A percentile compares a stretch with the other conserved stretches of the same genome.
Evolutionary conservation across 1,140 invertebrate species (phyloP).

Genomic region (Euura lappo): DNA sequence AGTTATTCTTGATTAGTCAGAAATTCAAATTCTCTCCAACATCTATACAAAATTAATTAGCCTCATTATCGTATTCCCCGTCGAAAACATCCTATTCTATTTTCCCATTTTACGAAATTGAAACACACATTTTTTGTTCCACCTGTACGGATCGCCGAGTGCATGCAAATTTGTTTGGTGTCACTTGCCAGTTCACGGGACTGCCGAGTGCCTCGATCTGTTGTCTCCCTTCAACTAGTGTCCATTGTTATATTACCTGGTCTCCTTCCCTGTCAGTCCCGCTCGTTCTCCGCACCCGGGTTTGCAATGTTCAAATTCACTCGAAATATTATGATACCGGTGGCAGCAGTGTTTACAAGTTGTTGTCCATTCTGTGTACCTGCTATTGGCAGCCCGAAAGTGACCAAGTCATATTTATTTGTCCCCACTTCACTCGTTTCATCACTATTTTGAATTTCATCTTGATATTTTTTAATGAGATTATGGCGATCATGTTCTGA

Average conservation of each 20-base stretch:
- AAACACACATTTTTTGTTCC: slow-evolving; percentile 32
- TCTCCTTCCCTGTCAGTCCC: slow-evolving; percentile 11
- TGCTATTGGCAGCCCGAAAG: slow-evolving; percentile 38
- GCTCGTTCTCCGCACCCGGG: slow-evolving; percentile 17
- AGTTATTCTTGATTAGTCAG: not conserved
- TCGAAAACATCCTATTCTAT: too few species aligned
- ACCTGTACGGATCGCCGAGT: slow-evolving; percentile 32
- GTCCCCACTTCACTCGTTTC: not conserved
- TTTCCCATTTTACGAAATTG: too few species aligned
- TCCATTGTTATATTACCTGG: not conserved
- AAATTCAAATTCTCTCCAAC: not conserved
- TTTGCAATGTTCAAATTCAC: slow-evolving; percentile 29
- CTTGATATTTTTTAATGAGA: not conserved
- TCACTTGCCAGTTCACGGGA: slow-evolving; percentile 52
- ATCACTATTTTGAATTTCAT: not conserved
- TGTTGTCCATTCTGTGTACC: slow-evolving; percentile 30
- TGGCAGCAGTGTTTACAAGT: slow-evolving; percentile 39
- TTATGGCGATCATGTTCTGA: too few species aligned
- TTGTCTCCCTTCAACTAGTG: slow-evolving; percentile 12
- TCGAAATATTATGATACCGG: slow-evolving; percentile 29
- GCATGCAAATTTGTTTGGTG: slow-evolving; percentile 55
- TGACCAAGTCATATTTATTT: too few species aligned
- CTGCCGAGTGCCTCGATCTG: slow-evolving; percentile 27
- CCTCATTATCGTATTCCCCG: too few species aligned
- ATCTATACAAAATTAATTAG: too few species aligned